A percentile compares a stretch with the other conserved stretches of the same genome.
Evolutionary conservation across 2,113 vertebrate genomes (phyloP).

Genomic region (Erpornis zantholeuca): DNA sequence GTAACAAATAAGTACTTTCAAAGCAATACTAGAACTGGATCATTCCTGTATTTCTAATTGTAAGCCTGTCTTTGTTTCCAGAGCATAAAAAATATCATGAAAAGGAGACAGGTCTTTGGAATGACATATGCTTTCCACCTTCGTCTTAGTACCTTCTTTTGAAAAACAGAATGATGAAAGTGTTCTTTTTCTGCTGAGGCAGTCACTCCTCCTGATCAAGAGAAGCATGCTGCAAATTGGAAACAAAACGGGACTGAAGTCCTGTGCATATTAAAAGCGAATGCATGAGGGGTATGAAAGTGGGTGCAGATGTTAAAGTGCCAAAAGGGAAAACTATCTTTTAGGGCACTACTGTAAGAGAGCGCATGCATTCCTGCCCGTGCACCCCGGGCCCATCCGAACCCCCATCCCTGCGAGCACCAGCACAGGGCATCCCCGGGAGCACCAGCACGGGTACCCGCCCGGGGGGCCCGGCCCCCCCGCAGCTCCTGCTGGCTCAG

Average conservation of each 20-base stretch:
- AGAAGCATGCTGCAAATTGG: neutral
- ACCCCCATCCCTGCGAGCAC: no score
- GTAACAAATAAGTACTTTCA: conserved; percentile 15
- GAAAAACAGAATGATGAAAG: neutral
- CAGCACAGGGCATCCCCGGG: fast-evolving
- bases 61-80: neutral
- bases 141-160: neutral
- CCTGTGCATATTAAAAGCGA: neutral
- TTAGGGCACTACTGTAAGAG: neutral
- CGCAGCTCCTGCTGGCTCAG: neutral
- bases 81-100: neutral
- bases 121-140: neutral
- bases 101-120: neutral
- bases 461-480: fast-evolving
- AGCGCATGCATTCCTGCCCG: neutral
- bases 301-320: neutral
- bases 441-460: neutral
- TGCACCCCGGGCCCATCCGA: fast-evolving
- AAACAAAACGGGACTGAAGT: conserved; percentile 1
- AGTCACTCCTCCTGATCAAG: neutral
- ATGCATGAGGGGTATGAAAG: neutral
- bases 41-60: neutral
- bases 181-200: neutral
- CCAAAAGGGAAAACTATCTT: neutral
- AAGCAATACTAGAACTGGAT: neutral